phyloP scores from a whole-genome alignment of 2,797 vertebrate genomes.

The Gephyroberyx darwinii region DNA sequence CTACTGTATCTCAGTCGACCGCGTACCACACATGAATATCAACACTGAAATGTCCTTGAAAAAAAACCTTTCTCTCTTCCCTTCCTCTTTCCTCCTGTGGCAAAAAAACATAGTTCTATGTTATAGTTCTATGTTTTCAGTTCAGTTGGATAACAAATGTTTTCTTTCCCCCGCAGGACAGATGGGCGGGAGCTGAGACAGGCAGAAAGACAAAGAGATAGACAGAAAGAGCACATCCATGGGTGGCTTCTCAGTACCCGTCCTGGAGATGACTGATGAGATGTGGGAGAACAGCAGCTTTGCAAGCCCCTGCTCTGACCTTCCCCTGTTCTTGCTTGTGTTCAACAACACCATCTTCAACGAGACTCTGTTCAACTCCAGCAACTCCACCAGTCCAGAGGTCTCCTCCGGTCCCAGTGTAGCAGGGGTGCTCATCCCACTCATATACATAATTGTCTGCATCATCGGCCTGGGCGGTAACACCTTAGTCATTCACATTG shows the following conservation, averaged over 20 bases:
- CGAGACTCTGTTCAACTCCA: conserved; percentile 67
- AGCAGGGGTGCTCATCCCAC: conserved; percentile 78
- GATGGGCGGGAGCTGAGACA: conserved; percentile 72
- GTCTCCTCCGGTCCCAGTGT: conserved; percentile 61
- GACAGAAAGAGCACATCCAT: conserved; percentile 39
- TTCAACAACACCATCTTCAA: conserved; percentile 74
- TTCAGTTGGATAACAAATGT: conserved; percentile 5
- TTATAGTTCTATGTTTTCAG: too few species aligned
- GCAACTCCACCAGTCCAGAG: not conserved
- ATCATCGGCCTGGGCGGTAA: conserved; percentile 91
- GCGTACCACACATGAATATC: not conserved
- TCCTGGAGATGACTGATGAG: conserved; percentile 54
- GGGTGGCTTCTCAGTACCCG: conserved; percentile 45
- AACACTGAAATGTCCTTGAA: not conserved
- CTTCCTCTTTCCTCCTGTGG: not conserved
- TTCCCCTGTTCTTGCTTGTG: conserved; percentile 56
- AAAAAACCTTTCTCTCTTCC: conserved; percentile 5
- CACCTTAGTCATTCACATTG: conserved; percentile 93
- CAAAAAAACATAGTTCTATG: too few species aligned
- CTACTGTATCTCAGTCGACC: too few species aligned
- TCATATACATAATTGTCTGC: conserved; percentile 93
- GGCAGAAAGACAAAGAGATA: conserved; percentile 37
- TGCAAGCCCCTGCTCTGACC: conserved; percentile 38
- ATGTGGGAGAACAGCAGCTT: conserved; percentile 75
- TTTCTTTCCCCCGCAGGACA: conserved; percentile 60